These are phyloP conservation scores for Uria lomvia DNA, from an alignment of 2,113 vertebrate species.

Conservation along the genomic window DNA sequence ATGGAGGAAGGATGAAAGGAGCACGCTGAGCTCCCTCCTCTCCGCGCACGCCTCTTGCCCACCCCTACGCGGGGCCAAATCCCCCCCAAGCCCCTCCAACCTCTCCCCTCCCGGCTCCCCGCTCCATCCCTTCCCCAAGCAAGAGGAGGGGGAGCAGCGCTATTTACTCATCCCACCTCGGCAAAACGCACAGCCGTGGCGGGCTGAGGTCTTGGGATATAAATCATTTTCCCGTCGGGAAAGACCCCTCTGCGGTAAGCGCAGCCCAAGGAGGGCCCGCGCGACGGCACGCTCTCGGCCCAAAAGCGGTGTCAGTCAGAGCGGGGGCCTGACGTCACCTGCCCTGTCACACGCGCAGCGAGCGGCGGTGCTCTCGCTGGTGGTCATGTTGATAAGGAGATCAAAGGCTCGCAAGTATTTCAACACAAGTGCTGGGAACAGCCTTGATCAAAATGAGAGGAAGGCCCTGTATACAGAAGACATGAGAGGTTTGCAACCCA, in stretches of 20 bases:
- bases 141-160: neutral
- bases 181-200: accelerated
- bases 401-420: constrained; percentile 59
- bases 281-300: neutral
- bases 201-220: accelerated
- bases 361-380: neutral
- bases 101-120: neutral
- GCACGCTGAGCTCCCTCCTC: neutral
- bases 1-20: neutral
- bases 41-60: neutral
- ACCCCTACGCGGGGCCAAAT: neutral
- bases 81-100: neutral
- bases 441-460: constrained; percentile 69
- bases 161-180: neutral
- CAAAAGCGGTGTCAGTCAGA: neutral
- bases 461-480: constrained; percentile 65
- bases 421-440: constrained; percentile 60
- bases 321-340: neutral
- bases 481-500: constrained; percentile 64
- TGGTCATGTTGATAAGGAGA: constrained; percentile 64
- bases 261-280: neutral
- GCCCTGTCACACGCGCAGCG: neutral
- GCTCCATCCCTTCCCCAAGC: neutral
- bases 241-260: neutral
- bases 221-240: neutral